Evolutionary conservation across 1,140 invertebrate species (phyloP).

Genomic region (Drosophila quadrilineata): DNA sequence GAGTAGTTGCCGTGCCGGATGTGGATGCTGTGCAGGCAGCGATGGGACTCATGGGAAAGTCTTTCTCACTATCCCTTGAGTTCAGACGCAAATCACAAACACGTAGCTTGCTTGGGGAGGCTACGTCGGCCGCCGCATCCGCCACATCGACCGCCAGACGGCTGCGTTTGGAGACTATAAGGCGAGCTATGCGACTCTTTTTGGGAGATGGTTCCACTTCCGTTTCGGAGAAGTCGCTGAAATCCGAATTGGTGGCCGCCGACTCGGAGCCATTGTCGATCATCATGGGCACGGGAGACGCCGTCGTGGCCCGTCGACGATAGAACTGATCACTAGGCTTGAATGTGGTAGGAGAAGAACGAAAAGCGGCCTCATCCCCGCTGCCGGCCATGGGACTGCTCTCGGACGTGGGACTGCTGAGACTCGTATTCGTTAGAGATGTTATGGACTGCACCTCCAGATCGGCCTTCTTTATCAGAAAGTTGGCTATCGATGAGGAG

Average conservation of each 20-base stretch:
- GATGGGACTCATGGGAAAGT: slow-evolving; percentile 74
- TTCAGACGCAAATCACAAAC: slow-evolving; percentile 85
- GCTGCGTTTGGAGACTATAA: slow-evolving; percentile 66
- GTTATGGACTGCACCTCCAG: slow-evolving; percentile 88
- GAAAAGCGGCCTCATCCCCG: slow-evolving; percentile 64
- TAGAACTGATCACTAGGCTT: slow-evolving; percentile 78
- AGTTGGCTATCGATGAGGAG: slow-evolving; percentile 86
- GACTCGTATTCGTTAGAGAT: slow-evolving; percentile 82
- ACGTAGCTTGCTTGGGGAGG: slow-evolving; percentile 84
- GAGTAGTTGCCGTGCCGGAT: slow-evolving; percentile 22
- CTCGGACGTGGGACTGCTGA: slow-evolving; percentile 54
- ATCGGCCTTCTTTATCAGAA: slow-evolving; percentile 85
- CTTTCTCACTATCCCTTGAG: slow-evolving; percentile 83
- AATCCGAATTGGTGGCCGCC: slow-evolving; percentile 81
- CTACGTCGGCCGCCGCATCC: slow-evolving; percentile 81
- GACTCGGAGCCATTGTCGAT: slow-evolving; percentile 83
- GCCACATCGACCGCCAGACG: slow-evolving; percentile 52
- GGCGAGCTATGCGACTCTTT: slow-evolving; percentile 84
- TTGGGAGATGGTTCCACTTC: slow-evolving; percentile 88
- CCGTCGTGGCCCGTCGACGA: slow-evolving; percentile 68
- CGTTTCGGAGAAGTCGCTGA: slow-evolving; percentile 83
- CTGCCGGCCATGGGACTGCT: slow-evolving; percentile 32
- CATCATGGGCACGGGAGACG: slow-evolving; percentile 82
- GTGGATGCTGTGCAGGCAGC: slow-evolving; percentile 47
- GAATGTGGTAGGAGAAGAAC: slow-evolving; percentile 73